phyloP scores from a whole-genome alignment of 2,888 invertebrate species.

The Monoplex corrugatus region DNA sequence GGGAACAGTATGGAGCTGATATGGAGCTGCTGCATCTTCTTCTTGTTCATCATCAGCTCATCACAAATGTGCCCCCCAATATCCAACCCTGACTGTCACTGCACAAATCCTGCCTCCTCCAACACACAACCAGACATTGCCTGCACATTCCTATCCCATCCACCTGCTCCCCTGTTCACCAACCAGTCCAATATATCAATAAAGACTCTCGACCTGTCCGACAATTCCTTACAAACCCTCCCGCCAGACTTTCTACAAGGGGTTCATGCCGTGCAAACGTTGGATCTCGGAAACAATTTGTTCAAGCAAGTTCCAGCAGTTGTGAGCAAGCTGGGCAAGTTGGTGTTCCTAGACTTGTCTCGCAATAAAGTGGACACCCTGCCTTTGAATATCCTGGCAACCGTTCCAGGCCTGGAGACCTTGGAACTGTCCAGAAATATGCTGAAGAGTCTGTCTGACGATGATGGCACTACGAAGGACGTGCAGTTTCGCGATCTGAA shows the following conservation, averaged over 20 bases:
- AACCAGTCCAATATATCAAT: neutral
- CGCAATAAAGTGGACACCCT: conserved; percentile 42
- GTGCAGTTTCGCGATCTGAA: neutral
- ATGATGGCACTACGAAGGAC: too few species aligned
- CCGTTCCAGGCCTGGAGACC: neutral
- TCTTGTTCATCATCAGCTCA: neutral
- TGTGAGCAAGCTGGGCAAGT: neutral
- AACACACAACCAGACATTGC: neutral
- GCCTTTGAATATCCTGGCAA: neutral
- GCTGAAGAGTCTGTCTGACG: neutral
- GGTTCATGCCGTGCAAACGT: neutral
- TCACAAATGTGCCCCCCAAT: neutral
- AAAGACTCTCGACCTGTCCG: conserved; percentile 43
- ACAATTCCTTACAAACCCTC: conserved; percentile 46
- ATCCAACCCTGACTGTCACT: neutral
- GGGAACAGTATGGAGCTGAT: too few species aligned
- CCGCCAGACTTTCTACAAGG: conserved; percentile 50
- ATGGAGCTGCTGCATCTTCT: neutral
- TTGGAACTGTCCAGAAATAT: conserved; percentile 52
- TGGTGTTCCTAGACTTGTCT: conserved; percentile 42
- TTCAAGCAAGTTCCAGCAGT: conserved; percentile 36
- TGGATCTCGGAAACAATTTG: conserved; percentile 49
- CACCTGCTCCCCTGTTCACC: neutral
- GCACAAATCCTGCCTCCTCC: neutral
- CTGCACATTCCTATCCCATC: neutral